Base-by-base conservation (phyloP, 2,797 vertebrate genomes). In the Microtus obscurus region DNA sequence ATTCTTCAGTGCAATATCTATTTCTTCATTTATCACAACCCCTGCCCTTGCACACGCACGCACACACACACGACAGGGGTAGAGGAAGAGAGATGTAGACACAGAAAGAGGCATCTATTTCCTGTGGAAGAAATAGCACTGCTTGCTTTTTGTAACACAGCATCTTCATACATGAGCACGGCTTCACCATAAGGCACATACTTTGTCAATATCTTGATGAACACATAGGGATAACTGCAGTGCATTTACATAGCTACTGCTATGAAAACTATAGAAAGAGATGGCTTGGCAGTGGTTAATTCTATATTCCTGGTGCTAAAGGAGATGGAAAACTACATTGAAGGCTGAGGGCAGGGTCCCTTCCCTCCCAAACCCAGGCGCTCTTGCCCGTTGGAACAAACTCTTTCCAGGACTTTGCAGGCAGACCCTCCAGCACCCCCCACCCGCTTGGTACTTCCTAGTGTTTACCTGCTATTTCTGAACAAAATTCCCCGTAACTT, bases 61-160 rank as follows among this genome's bases (percentile, higher is more conserved):
- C 6, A 37, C 48, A 65, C 19, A 79, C 17, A 16, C 67, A 73
- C 0, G 25, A 8, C 10, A 16, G 4, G 31, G 34, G 10, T 5
- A 56, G 31, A n/a, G 77, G 29, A 25, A 85, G 29, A 65, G 40
- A 21, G 29, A 27, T 12, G 31, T 43, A 27, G 78, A 48, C 11
- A 43, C 82, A 14, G 0, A 5, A 2, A 83, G 0, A 63, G 51
- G 31, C 63, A 71, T n/a, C 48, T 1, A 79, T 65, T 81, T 96
- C 69, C 56, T 95, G 51, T 87, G 90, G 76, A 71, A 69, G 34
- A 91, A 95, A 92, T 43, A 69, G 40, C 61, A 48, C 43, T 89
- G 63, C 29, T 90, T 63, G 9, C 13, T 89, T 94, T 92, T 56
- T 73, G 3, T 53, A 29, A 6, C 25, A 29, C 12, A 69, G 71